Conservation (phyloP, 2,797 vertebrate genomes). For the Anableps anableps region DNA sequence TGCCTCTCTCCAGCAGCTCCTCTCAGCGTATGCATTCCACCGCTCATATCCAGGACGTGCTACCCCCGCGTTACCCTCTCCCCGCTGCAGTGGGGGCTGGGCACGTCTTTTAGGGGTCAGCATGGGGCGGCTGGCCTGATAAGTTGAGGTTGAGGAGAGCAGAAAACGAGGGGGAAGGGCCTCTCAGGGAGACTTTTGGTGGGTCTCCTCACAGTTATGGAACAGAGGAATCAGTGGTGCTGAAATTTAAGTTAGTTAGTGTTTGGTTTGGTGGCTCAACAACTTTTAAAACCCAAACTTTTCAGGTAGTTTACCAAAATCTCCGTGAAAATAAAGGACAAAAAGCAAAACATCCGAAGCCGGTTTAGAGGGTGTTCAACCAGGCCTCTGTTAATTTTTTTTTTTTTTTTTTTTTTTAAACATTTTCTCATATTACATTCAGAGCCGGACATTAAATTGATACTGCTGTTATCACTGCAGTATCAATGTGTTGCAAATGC, state of each 20-base stretch:
- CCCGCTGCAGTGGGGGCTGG: conserved; percentile 57
- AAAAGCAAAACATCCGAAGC: not conserved
- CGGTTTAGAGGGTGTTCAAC: not conserved
- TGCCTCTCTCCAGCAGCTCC: conserved; percentile 53
- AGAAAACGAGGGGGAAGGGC: conserved; percentile 47
- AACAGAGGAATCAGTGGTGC: not conserved
- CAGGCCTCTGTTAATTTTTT: no score
- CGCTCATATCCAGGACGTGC: conserved; percentile 60
- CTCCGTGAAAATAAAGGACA: not conserved
- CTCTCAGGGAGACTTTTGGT: conserved; percentile 12
- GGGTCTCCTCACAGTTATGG: conserved; percentile 43
- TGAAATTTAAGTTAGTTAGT: not conserved
- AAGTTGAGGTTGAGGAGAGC: conserved; percentile 68
- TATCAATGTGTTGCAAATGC: not conserved
- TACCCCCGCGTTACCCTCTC: conserved; percentile 39
- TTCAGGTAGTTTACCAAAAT: not conserved
- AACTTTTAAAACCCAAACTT: not conserved
- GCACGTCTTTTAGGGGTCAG: conserved; percentile 56
- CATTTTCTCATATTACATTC: not conserved
- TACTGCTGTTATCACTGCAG: not conserved
- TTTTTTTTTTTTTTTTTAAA: no score
- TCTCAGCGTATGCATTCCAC: conserved; percentile 65
- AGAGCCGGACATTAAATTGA: not conserved
- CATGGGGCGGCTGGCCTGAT: conserved; percentile 55
- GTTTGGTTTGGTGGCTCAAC: not conserved